Evolutionary conservation across 2,797 vertebrate species (phyloP), one percentile per base, ranked within the genome.

Genomic region (Leptatherina wallacei): DNA sequence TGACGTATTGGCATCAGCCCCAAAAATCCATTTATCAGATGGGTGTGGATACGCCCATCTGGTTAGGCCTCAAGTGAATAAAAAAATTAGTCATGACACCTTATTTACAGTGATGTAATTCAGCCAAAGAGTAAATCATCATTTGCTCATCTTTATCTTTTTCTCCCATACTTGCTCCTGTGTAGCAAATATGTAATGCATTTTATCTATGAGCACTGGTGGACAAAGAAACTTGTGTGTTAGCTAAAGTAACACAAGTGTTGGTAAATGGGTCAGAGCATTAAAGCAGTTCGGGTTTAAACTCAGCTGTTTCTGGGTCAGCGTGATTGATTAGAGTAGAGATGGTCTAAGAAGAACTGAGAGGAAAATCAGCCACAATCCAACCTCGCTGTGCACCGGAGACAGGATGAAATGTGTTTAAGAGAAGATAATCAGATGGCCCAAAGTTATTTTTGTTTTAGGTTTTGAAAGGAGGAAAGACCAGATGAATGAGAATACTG

Each of bases 211-310:
- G 38, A 55, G 47, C 67, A 47, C 20, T 13, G 47, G 63, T 58
- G 71, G 47, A 36, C 56, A 59, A 30, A 42, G 58, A 61, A 76
- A 77, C 67, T 64, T 51, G 36, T 56, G 51, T 49, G 47, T 78
- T 67, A 27, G 75, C 71, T 75, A 52, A 66, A 51, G 78, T 69
- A 74, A 78, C 73, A 47, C 49, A 13, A 61, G 55, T 68, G 66
- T 33, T 69, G 54, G 73, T 82, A 92, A 91, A 85, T 88, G 77
- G 91, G 91, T 90, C 87, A 86, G 71, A 75, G 75, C 69, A 75
- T 88, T 81, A 88, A 81, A 81, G 83, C 51, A 52, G 74, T 56
- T 49, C 1, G 30, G 71, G 33, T 87, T 84, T 80, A 84, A 88
- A 72, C 77, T 65, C 30, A 59, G 69, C n/a, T 78, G 64, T 87